Evolutionary conservation across 30 jellyfish, hydroid and myxozoan species (phyloP), one percentile per base, ranked within the genome.

Genomic region (Aurelia aurita): DNA sequence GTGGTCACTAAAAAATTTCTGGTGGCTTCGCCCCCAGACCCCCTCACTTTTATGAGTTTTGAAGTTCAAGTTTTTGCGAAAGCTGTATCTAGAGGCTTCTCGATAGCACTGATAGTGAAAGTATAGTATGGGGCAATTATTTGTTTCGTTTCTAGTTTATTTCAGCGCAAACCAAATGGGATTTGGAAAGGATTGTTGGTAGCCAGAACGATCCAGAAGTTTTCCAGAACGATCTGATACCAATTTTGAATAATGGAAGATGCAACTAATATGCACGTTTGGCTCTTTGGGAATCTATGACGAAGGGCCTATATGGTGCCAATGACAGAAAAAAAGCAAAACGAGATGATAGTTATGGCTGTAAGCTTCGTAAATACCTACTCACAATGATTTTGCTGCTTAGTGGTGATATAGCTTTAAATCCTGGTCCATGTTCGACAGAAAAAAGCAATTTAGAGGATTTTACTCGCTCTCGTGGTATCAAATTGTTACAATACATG

Each of bases 381-480:
- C 81, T 69, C 74, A 69, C 81, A 69, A 69, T 69, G 81, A 69
- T 69, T 69, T 69, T 69, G 81, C 20, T 69, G 69, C 59, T 54
- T 27, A 27, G 86, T 74, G 76, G 71, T n/a, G 46, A 74, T 55
- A 53, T 74, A 74, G 76, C 74, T 74, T 74, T n/a, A 20, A 74
- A 74, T 74, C 86, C 86, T 74, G 86, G 86, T 53, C 86, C 86
- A 74, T 74, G 77, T 74, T 46, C 75, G 74, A 28, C 86, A 74
- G 75, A 19, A 46, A 51, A 74, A 51, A 46, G 58, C 23, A 27
- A 74, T 49, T 74, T 74, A 63, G 76, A 74, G 47, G 76, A 74
- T 45, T 53, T 55, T 74, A 53, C 75, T 14, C 22, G 86, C 26
- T 74, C 86, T 74, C 86, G 86, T 74, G 86, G 86, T 29, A 46